Evolutionary conservation across 2,797 vertebrate species (phyloP).

Genomic region (Discoglossus pictus): DNA sequence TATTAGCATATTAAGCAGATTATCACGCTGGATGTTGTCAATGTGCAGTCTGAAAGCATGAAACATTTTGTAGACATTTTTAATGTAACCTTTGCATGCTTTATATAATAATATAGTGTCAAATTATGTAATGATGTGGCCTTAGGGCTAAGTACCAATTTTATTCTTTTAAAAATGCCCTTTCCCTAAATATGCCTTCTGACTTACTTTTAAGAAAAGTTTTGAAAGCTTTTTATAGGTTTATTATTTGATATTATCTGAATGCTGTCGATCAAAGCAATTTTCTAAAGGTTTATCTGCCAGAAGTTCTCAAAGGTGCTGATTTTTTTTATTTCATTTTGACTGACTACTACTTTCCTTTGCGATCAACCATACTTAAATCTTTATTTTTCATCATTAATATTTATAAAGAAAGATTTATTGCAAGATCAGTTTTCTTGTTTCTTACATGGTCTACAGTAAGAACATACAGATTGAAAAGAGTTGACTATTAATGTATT

Average conservation of each 20-base stretch:
- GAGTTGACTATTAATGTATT: too few species aligned
- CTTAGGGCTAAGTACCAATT: too few species aligned
- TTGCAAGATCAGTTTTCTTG: background rate
- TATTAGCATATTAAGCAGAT: conserved; percentile 24
- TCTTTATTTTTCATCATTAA: background rate
- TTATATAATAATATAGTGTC: background rate
- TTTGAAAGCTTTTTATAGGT: too few species aligned
- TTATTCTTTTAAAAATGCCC: too few species aligned
- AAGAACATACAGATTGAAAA: background rate
- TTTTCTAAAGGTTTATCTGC: background rate
- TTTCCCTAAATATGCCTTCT: too few species aligned
- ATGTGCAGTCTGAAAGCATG: background rate
- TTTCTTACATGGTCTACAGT: background rate
- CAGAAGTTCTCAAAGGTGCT: background rate
- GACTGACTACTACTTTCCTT: background rate
- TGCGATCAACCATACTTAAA: background rate
- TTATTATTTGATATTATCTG: background rate
- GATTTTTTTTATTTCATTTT: background rate
- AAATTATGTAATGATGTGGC: too few species aligned
- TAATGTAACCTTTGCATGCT: background rate
- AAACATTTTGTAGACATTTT: background rate
- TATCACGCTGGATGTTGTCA: conserved; percentile 8
- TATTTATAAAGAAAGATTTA: background rate
- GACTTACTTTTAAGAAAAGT: too few species aligned
- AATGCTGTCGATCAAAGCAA: background rate